Base-by-base conservation (phyloP, 1,140 invertebrate genomes). In the Heliothis virescens region DNA sequence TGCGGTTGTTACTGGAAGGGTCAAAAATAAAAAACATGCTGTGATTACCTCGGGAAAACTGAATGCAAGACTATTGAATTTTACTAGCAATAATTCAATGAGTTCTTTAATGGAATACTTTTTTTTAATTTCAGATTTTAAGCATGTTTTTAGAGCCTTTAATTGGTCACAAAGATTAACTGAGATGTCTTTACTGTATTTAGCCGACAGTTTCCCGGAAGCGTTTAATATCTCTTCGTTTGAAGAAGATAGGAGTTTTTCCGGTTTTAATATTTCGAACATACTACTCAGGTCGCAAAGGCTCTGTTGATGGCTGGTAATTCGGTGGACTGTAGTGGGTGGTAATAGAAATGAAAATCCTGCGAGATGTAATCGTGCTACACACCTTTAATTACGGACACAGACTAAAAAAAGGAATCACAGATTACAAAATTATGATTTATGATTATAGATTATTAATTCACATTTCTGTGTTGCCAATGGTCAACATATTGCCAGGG, bases 11-110 rank as follows among this genome's bases (percentile, higher is more conserved):
- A 87, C 84, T 83, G 86, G 82, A 87, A 87, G 86, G 77, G 81
- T 87, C 83, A 86, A 86, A 79, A 87, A 87, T 87, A 88, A 82
- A 86, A 86, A 82, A 80, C 82, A 86, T 83, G 85, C 82, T 89
- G 85, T 87, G 59, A 86, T 82, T 85, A 87, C 82, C 80, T 87
- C 85, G 53, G 82, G 82, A 88, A 87, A 87, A 88, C 83, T 89
- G 74, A 74, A 85, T 85, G 82, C 80, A 83, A 86, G 76, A 80
- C 76, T 80, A 85, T 86, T 86, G 79, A 83, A 86, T 86, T 88
- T 85, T 86, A 85, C 65, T 78, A 86, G 79, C 79, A 87, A 86
- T 85, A 88, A 83, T 79, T 83, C 73, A 81, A 78, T 79, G 73
- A 82, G 81, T 76, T 79, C 81, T 73, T 80, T 84, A 84, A 84